phyloP scores from a whole-genome alignment of 2,113 vertebrate genomes.

The Mobula birostris region DNA sequence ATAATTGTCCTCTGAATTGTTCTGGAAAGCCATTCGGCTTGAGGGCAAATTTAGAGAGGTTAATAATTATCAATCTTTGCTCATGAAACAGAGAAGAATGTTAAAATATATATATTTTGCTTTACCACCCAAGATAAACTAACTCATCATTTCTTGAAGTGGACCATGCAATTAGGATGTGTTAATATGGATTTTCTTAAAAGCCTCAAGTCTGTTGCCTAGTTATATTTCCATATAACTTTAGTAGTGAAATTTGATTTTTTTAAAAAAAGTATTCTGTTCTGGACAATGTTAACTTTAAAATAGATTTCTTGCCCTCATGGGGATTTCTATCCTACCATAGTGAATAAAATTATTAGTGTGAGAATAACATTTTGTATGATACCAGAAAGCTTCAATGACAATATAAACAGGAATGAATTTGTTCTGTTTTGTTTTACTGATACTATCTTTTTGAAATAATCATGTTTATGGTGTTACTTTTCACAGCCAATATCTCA shows the following conservation, averaged over 20 bases:
- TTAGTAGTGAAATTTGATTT: not conserved
- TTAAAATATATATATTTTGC: not conserved
- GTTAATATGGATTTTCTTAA: not conserved
- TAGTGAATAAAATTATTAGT: not conserved
- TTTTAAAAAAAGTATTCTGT: not conserved
- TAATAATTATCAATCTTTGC: too few species aligned
- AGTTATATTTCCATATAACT: not conserved
- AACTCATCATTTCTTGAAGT: not conserved
- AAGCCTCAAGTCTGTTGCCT: not conserved
- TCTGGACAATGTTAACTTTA: slow-evolving; percentile 20
- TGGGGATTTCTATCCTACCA: not conserved
- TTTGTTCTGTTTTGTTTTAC: not conserved
- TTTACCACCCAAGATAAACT: not conserved
- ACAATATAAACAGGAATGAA: not conserved
- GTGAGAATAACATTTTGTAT: not conserved
- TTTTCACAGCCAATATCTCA: slow-evolving; percentile 4
- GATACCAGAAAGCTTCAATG: not conserved
- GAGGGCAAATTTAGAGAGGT: too few species aligned
- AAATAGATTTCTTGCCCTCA: not conserved
- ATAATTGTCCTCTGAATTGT: too few species aligned
- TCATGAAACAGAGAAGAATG: too few species aligned
- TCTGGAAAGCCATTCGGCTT: too few species aligned
- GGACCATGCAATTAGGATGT: not conserved
- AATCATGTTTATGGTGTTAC: not conserved
- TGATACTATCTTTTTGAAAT: not conserved